phyloP scores from a whole-genome alignment of 2,888 invertebrate species.

The Lissocephala sabroskyi region DNA sequence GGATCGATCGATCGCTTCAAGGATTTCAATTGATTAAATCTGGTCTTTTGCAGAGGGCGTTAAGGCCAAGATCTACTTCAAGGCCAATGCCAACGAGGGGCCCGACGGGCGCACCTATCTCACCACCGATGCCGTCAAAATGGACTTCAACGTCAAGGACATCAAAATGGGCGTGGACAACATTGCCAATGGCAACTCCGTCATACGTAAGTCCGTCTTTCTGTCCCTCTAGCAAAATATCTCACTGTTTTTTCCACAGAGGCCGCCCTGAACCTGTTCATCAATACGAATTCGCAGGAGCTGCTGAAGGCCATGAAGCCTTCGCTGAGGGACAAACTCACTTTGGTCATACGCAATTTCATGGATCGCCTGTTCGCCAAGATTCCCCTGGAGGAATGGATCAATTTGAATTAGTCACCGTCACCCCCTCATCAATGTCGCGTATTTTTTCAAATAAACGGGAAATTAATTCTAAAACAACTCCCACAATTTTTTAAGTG shows the following conservation, averaged over 20 bases:
- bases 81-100: constrained; percentile 77
- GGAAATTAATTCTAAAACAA: too few species aligned
- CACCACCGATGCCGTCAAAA: constrained; percentile 83
- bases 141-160: constrained; percentile 88
- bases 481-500: too few species aligned
- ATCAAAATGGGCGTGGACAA: constrained; percentile 91
- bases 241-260: constrained; percentile 78
- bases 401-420: constrained; percentile 70
- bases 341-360: constrained; percentile 82
- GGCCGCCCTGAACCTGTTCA: constrained; percentile 88
- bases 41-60: constrained; percentile 79
- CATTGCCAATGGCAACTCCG: constrained; percentile 84
- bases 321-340: constrained; percentile 82
- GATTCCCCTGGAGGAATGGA: constrained; percentile 86
- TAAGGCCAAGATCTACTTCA: constrained; percentile 87
- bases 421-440: constrained; percentile 50
- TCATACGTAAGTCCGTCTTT: constrained; percentile 79
- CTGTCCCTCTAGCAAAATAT: not conserved
- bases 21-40: not conserved
- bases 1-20: not conserved
- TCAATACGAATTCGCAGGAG: constrained; percentile 89
- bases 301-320: constrained; percentile 91
- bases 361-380: constrained; percentile 82
- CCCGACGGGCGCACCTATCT: constrained; percentile 80
- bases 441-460: constrained; percentile 15